phyloP scores from a whole-genome alignment of 2,113 vertebrate species.

The Callochromis pleurospilus region DNA sequence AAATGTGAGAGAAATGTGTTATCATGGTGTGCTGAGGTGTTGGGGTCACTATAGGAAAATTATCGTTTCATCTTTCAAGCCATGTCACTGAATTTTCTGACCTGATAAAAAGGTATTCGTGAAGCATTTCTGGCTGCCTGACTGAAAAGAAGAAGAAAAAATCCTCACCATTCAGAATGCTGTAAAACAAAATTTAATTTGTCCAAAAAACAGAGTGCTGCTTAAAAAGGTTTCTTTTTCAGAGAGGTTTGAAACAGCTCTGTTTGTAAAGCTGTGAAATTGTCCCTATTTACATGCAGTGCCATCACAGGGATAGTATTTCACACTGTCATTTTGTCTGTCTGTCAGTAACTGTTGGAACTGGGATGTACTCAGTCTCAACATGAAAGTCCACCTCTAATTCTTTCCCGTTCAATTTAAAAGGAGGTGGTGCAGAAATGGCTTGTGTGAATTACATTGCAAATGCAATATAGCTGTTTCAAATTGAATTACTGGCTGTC shows the following conservation, averaged over 20 bases:
- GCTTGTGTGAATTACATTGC: constrained; percentile 43
- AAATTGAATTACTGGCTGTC: constrained; percentile 60
- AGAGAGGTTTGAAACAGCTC: neutral
- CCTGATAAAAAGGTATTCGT: constrained; percentile 28
- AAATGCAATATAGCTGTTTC: constrained; percentile 53
- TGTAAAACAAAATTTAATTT: constrained; percentile 10
- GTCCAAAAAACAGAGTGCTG: neutral
- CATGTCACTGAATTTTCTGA: constrained; percentile 33
- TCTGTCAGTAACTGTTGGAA: constrained; percentile 32
- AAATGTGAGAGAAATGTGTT: constrained; percentile 30
- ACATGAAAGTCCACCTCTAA: constrained; percentile 48
- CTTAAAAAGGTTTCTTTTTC: neutral
- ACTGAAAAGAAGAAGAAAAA: neutral
- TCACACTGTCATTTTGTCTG: constrained; percentile 33
- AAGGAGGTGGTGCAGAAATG: constrained; percentile 25
- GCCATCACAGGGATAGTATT: neutral
- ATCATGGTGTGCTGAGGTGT: constrained; percentile 38
- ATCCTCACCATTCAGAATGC: neutral
- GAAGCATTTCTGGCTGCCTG: neutral
- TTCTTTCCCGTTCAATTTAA: constrained; percentile 41
- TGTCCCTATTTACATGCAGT: constrained; percentile 29
- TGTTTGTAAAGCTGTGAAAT: neutral
- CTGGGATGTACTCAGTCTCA: constrained; percentile 27
- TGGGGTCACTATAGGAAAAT: constrained; percentile 37
- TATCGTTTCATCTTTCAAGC: constrained; percentile 29